Conservation (phyloP, 2,888 invertebrate genomes). For the Slavum lentiscoides region DNA sequence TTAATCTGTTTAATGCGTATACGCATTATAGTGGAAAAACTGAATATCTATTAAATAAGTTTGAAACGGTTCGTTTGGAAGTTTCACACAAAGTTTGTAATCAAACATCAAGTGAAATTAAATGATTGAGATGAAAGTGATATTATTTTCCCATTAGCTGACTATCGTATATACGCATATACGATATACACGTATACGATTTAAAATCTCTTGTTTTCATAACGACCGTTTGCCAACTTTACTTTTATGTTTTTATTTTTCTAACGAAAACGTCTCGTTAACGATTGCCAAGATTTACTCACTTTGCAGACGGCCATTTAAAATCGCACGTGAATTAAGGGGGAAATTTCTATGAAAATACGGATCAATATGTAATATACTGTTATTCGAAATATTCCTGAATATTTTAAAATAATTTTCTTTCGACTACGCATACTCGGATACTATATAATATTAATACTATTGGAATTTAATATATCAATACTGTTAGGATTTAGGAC, state of each 20-base stretch:
- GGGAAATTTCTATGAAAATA: neutral
- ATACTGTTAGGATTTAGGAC: no score
- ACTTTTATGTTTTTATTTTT: neutral
- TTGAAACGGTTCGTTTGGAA: neutral
- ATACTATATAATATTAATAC: no score
- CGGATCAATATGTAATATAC: neutral
- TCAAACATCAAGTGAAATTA: neutral
- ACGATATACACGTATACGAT: neutral
- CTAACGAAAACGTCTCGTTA: neutral
- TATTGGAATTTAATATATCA: no score
- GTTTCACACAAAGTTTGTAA: neutral
- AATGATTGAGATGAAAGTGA: neutral
- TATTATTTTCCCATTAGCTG: slow-evolving; percentile 7
- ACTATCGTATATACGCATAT: no score
- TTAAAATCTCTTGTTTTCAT: neutral
- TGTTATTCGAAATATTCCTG: neutral
- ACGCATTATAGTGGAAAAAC: neutral
- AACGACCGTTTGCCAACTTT: neutral
- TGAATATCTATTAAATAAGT: neutral
- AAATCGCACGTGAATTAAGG: neutral
- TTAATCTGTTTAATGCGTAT: neutral
- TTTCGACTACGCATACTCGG: neutral
- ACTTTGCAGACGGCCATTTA: neutral
- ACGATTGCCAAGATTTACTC: neutral
- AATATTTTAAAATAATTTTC: neutral